Base-by-base conservation (phyloP, 2,888 invertebrate genomes). In the Athalia cordata region DNA sequence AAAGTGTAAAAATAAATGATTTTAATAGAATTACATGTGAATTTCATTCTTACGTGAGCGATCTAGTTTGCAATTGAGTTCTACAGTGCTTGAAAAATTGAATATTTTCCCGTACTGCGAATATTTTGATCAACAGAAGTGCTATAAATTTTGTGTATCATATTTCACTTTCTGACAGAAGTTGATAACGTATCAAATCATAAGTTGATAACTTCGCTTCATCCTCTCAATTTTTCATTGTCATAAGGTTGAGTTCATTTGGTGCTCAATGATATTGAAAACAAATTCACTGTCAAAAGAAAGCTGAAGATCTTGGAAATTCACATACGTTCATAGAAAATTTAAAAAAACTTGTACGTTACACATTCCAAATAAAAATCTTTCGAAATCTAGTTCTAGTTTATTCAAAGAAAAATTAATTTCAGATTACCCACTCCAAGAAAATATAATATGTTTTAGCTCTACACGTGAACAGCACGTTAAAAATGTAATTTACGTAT, bases 261-360 rank as follows among this genome's bases (percentile, higher is more conserved):
- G 29, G 29, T 29, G 29, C 29, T 29, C 29, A 29, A 29, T 29
- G 29, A 29, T 29, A 29, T 29, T 29, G 29, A 29, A 29, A 29
- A 1, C 29, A 29, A 29, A 2, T 29, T 29, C 29, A 29, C 29
- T 0, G 29, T 29, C 29, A 29, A 29, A 29, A 29, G 29, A 29
- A 29, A 29, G 29, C 29, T 29, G 29, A 29, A 2, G 29, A 29
- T 29, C 29, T 29, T 29, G 29, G n/a, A n/a, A n/a, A n/a, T n/a
- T n/a, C n/a, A n/a, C n/a, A n/a, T n/a, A n/a, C n/a, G n/a, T n/a
- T n/a, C n/a, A n/a, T 68, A 68, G 29, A 55, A 52, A 11, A n/a
- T n/a, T n/a, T n/a, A n/a, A 43, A 15, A 52, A 68, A 68, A 55
- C 50, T 15, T 68, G 68, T 68, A 68, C 68, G 55, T 68, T 68